These are phyloP conservation scores for Drosophila ezoana DNA, from an alignment of 2,888 invertebrate genomes.

Conservation along the genomic window DNA sequence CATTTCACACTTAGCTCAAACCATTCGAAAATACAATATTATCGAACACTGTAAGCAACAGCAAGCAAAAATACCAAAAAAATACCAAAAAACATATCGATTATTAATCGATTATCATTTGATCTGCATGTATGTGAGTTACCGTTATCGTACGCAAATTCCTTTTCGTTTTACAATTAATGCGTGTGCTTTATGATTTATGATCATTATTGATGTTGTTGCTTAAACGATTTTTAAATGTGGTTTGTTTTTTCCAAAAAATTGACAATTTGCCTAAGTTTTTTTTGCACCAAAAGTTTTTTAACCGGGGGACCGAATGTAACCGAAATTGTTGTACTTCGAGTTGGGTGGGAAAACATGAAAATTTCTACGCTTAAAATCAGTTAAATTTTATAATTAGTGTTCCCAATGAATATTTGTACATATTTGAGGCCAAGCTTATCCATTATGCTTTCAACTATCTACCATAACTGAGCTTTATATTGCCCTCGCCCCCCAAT, in stretches of 20 bases:
- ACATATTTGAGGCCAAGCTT: conserved; percentile 20
- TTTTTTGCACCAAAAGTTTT: conserved; percentile 56
- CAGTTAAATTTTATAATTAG: conserved; percentile 10
- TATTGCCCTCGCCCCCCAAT: neutral
- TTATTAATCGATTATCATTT: conserved; percentile 53
- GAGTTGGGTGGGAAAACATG: conserved; percentile 22
- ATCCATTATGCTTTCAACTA: conserved; percentile 33
- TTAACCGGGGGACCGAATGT: conserved; percentile 11
- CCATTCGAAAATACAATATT: conserved; percentile 47
- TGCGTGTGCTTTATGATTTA: conserved; percentile 10
- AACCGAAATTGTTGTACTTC: neutral
- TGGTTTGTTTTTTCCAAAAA: conserved; percentile 20
- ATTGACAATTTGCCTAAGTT: conserved; percentile 38
- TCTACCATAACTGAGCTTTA: conserved; percentile 45
- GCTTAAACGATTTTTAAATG: conserved; percentile 20
- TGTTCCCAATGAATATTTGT: neutral
- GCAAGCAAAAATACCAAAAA: conserved; percentile 41
- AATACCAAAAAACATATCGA: conserved; percentile 60
- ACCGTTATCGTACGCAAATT: conserved; percentile 38
- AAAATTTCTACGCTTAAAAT: conserved; percentile 24
- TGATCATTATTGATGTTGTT: conserved; percentile 45
- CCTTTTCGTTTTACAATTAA: conserved; percentile 27
- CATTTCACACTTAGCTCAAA: conserved; percentile 61
- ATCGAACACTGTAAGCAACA: conserved; percentile 73
- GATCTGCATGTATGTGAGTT: conserved; percentile 61